Percentiles rank a stretch among this genome's conserved stretches.
Evolutionary conservation across 92 coral and sea anemone genomes (phyloP).

Genomic region (Porites lobata): DNA sequence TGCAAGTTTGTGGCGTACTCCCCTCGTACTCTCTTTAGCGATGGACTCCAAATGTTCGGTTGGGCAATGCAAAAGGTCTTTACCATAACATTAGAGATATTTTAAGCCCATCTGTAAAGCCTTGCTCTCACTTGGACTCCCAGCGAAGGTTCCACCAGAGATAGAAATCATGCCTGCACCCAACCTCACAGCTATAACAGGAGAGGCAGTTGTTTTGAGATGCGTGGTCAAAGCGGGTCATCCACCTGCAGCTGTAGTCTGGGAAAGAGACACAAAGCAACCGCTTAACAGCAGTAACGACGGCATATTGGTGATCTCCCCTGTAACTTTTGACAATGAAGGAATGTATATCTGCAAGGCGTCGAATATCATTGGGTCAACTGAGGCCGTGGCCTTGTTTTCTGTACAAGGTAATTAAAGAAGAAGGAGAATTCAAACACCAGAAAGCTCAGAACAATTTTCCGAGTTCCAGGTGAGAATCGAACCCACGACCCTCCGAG

Average conservation of each 20-base stretch:
- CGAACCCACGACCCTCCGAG: too few species aligned
- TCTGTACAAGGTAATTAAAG: slow-evolving; percentile 65
- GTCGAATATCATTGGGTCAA: slow-evolving; percentile 75
- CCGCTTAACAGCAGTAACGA: slow-evolving; percentile 60
- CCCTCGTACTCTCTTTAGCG: too few species aligned
- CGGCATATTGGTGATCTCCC: slow-evolving; percentile 78
- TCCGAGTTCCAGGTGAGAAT: too few species aligned
- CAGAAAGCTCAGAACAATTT: too few species aligned
- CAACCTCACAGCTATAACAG: slow-evolving; percentile 76
- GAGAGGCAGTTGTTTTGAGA: slow-evolving; percentile 76
- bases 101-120: too few species aligned
- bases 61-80: too few species aligned
- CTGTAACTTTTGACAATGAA: slow-evolving; percentile 71
- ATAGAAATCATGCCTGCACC: slow-evolving; percentile 83
- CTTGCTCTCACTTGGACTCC: not conserved
- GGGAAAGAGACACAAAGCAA: slow-evolving; percentile 64
- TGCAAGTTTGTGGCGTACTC: too few species aligned
- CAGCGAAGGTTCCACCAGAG: slow-evolving; percentile 77
- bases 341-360: slow-evolving; percentile 91
- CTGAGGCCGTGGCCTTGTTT: slow-evolving; percentile 75
- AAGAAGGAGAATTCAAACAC: too few species aligned
- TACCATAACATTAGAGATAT: too few species aligned
- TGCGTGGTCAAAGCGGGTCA: slow-evolving; percentile 80
- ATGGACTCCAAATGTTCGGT: too few species aligned
- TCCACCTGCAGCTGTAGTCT: slow-evolving; percentile 74